phyloP scores from a whole-genome alignment of 2,797 vertebrate species.

The Pachyuromys duprasi region DNA sequence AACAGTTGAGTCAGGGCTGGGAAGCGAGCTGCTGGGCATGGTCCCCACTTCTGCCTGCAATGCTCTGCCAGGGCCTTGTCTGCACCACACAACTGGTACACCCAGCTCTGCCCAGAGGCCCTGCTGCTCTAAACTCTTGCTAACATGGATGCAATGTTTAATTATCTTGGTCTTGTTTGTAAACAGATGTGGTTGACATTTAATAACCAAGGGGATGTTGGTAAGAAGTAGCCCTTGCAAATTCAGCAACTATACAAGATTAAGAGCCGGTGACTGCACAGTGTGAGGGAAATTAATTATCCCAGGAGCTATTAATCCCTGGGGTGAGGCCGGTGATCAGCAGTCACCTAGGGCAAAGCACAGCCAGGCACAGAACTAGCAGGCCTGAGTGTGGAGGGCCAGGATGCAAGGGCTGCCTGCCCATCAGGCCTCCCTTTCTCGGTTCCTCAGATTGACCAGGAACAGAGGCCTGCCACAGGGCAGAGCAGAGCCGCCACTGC shows the following conservation, averaged over 20 bases:
- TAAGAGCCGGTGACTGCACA: background rate
- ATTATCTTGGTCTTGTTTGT: conserved; percentile 39
- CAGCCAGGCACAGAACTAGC: too few species aligned
- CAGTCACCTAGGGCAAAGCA: background rate
- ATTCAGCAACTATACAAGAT: background rate
- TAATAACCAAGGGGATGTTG: conserved; percentile 3
- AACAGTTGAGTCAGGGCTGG: background rate
- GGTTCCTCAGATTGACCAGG: background rate
- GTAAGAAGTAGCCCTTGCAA: background rate
- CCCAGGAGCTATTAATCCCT: background rate
- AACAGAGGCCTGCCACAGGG: background rate
- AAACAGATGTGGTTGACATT: conserved; percentile 45
- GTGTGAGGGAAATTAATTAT: background rate
- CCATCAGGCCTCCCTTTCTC: background rate
- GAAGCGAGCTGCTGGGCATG: background rate
- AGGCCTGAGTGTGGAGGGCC: background rate
- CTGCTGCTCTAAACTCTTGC: background rate
- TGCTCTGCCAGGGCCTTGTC: background rate
- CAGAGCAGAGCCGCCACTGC: background rate
- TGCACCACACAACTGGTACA: background rate
- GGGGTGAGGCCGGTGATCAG: background rate
- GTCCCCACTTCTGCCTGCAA: too few species aligned
- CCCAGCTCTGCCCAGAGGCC: background rate
- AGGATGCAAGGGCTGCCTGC: accelerated
- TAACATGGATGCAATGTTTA: background rate